These are phyloP conservation scores for Hippocampus comes DNA, from an alignment of 2,113 vertebrate species.

Conservation along the genomic window DNA sequence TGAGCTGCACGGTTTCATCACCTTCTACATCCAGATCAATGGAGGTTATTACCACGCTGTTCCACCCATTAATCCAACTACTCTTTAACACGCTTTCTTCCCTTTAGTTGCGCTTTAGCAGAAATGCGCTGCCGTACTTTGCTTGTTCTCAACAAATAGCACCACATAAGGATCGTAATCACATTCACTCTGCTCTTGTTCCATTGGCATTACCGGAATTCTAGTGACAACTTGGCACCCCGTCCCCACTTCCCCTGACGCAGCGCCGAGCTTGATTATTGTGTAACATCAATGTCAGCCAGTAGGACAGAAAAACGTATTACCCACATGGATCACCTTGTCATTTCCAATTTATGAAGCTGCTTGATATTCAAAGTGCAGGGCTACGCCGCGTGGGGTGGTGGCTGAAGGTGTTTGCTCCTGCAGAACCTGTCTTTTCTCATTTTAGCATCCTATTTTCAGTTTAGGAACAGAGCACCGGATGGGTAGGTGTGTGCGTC, in stretches of 20 bases:
- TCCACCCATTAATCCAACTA: not conserved
- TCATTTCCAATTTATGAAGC: constrained; percentile 56
- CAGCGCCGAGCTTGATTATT: constrained; percentile 32
- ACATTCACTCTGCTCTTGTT: not conserved
- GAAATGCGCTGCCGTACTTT: not conserved
- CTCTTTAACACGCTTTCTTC: constrained; percentile 5
- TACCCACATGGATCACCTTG: constrained; percentile 62
- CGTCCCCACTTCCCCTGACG: constrained; percentile 12
- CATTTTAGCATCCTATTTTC: not conserved
- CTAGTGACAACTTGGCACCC: not conserved
- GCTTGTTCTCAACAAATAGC: not conserved
- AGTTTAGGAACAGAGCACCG: constrained; percentile 6
- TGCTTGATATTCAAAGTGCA: constrained; percentile 43
- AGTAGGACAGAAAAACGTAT: constrained; percentile 44
- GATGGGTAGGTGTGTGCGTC: constrained; percentile 1
- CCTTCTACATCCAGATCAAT: constrained; percentile 18
- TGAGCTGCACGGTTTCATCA: constrained; percentile 20
- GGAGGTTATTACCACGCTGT: constrained; percentile 14
- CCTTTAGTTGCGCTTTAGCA: not conserved
- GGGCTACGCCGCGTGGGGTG: constrained; percentile 10
- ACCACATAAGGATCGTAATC: not conserved
- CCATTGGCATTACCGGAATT: constrained; percentile 28
- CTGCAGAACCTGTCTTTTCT: not conserved
- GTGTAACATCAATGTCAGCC: constrained; percentile 45
- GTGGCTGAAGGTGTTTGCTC: not conserved